A percentile compares a stretch with the other conserved stretches of the same genome.
Evolutionary conservation across 2,113 vertebrate species (phyloP).

Genomic region (Delphinus delphis): DNA sequence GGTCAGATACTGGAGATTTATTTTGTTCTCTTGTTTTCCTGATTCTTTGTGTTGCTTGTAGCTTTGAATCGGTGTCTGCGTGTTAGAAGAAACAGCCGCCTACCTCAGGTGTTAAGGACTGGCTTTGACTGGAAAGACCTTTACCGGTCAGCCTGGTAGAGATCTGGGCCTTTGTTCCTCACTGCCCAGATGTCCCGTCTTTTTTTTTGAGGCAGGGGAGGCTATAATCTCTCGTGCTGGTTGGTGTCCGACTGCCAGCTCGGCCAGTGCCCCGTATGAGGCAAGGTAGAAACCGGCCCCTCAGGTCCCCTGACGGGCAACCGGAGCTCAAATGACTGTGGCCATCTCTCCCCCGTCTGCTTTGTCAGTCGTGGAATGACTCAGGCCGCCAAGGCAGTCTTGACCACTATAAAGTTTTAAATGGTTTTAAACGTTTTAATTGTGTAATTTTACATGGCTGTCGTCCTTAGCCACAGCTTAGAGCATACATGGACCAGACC

Average conservation of each 20-base stretch:
- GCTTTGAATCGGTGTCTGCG: neutral
- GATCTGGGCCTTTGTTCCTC: neutral
- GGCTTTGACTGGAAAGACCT: neutral
- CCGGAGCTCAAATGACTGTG: rapidly evolving
- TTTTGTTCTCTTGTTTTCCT: neutral
- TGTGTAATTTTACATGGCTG: neutral
- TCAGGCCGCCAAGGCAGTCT: neutral
- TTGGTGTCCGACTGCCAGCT: neutral
- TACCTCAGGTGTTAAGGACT: neutral
- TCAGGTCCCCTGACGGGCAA: rapidly evolving
- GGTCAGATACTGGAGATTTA: neutral
- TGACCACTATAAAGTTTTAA: neutral
- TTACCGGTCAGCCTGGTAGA: neutral
- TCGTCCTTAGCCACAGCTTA: neutral
- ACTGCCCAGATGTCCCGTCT: rapidly evolving
- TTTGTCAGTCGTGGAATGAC: neutral
- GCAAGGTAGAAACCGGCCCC: neutral
- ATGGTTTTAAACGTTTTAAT: neutral
- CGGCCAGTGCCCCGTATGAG: neutral
- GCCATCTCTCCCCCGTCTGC: neutral
- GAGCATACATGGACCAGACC: neutral
- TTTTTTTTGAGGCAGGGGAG: neutral
- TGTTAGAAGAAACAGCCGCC: neutral
- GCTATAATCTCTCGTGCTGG: neutral
- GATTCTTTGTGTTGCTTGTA: neutral